Evolutionary conservation across 2,888 invertebrate species (phyloP).

Genomic region (Neoscelio sp.): DNA sequence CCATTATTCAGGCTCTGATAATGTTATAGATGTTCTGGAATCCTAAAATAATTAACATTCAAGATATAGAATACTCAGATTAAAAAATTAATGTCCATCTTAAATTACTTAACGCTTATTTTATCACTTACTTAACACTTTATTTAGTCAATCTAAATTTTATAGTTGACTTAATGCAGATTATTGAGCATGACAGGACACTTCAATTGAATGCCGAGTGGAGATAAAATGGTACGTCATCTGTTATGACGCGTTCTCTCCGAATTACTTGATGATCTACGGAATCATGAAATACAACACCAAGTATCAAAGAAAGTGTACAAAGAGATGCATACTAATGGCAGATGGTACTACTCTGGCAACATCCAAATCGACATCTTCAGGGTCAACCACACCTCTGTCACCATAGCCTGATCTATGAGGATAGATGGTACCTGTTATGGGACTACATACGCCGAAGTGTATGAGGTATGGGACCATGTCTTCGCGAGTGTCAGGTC

Average conservation of each 20-base stretch:
- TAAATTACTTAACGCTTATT: no score
- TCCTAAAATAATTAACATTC: no score
- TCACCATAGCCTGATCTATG: background rate
- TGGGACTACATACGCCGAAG: conserved; percentile 6
- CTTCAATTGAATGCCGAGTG: background rate
- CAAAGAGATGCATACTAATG: background rate
- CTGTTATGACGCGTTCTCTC: background rate
- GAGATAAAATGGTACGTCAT: background rate
- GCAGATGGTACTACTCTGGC: background rate
- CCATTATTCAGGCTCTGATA: no score
- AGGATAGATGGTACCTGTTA: conserved; percentile 12
- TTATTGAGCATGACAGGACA: background rate
- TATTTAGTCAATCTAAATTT: background rate
- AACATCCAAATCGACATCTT: background rate
- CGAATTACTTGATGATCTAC: background rate
- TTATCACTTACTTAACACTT: no score
- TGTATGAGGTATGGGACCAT: background rate
- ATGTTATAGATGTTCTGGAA: no score
- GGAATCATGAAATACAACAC: background rate
- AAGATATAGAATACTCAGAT: no score
- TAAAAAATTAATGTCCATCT: no score
- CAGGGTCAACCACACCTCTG: background rate
- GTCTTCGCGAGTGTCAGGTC: conserved; percentile 4
- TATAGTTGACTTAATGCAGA: conserved; percentile 4
- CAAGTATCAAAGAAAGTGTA: background rate